Percentiles rank a stretch among this genome's conserved stretches.
Evolutionary conservation across 2,888 invertebrate species (phyloP).

Genomic region (Adela reaumurella): DNA sequence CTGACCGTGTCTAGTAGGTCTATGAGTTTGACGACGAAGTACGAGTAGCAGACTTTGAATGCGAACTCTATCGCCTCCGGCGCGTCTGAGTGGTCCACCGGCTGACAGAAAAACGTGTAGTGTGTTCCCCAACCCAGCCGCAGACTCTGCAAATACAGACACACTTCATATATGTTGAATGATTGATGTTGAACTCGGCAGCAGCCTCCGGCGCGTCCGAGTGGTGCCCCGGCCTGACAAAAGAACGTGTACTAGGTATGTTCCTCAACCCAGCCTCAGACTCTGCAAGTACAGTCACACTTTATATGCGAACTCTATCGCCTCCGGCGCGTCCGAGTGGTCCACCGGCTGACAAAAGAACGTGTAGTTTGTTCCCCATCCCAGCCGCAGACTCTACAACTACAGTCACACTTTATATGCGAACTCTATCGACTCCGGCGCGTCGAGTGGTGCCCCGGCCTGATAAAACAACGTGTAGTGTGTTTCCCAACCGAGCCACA

Average conservation of each 20-base stretch:
- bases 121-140: constrained; percentile 55
- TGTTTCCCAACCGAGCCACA: constrained; percentile 53
- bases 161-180: no score
- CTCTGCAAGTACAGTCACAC: constrained; percentile 26
- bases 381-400: constrained; percentile 47
- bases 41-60: constrained; percentile 58
- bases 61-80: constrained; percentile 59
- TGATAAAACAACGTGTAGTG: constrained; percentile 68
- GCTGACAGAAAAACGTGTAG: constrained; percentile 68
- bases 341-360: no score
- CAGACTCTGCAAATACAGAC: constrained; percentile 33
- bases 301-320: constrained; percentile 40
- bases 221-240: constrained; percentile 71
- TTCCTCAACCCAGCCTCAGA: constrained; percentile 53
- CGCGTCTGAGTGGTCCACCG: constrained; percentile 59
- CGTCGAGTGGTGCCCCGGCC: constrained; percentile 63
- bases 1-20: constrained; percentile 73
- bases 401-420: neutral
- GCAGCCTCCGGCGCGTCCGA: constrained; percentile 57
- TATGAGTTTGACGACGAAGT: constrained; percentile 66
- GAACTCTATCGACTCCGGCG: constrained; percentile 57
- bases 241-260: constrained; percentile 61
- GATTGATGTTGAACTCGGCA: no score
- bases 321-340: constrained; percentile 57
- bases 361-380: constrained; percentile 61